Evolutionary conservation across 1,140 invertebrate species (phyloP).

Genomic region (Zaprionus africanus): DNA sequence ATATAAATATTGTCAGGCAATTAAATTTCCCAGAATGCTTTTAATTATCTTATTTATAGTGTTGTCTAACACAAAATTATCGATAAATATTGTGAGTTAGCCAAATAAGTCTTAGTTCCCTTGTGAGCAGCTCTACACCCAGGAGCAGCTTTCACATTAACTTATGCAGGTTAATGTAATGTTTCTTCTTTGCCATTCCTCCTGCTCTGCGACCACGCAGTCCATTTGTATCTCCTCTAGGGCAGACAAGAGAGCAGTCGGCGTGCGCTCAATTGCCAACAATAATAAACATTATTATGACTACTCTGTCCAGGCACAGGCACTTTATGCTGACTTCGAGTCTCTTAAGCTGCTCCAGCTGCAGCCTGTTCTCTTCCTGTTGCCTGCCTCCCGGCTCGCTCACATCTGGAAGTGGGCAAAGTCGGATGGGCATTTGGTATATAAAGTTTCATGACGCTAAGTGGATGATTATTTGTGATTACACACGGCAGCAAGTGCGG

Average conservation of each 20-base stretch:
- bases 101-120: not conserved
- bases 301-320: slow-evolving; percentile 38
- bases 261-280: slow-evolving; percentile 61
- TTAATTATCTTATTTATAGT: not conserved
- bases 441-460: slow-evolving; percentile 80
- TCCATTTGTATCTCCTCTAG: slow-evolving; percentile 43
- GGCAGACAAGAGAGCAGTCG: slow-evolving; percentile 21
- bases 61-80: not conserved
- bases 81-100: not conserved
- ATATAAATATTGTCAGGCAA: too few relatives aligned
- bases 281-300: slow-evolving; percentile 80
- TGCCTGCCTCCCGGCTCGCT: not conserved
- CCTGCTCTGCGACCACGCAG: not conserved
- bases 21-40: too few relatives aligned
- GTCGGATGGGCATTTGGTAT: slow-evolving; percentile 58
- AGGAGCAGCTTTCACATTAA: not conserved
- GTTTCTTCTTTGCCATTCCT: not conserved
- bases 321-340: slow-evolving; percentile 64
- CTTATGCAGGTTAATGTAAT: slow-evolving; percentile 8
- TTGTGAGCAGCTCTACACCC: not conserved
- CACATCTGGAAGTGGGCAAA: not conserved
- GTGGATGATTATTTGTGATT: slow-evolving; percentile 83
- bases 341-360: slow-evolving; percentile 30
- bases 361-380: slow-evolving; percentile 13
- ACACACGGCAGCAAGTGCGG: slow-evolving; percentile 59